Base-by-base conservation (phyloP, 2,113 vertebrate species). In the Columba janthina region DNA sequence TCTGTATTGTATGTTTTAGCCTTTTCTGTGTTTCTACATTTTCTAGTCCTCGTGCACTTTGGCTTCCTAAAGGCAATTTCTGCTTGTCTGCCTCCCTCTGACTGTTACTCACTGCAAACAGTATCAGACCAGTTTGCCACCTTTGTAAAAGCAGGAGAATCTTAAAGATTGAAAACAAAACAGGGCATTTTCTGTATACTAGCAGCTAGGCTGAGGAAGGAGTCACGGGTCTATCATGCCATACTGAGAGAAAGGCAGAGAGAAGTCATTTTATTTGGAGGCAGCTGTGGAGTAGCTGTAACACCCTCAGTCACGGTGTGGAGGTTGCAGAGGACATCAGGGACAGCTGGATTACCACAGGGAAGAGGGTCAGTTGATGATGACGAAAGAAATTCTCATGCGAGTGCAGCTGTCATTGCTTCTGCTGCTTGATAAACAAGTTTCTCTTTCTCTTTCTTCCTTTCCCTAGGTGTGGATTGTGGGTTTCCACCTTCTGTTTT, bases 381-480 rank as follows among this genome's bases (percentile, higher is more conserved):
- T 0, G 2, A 6, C 26, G 22, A 56, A 40, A 36, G 4, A 46
- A 89, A 31, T 54, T 51, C 15, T 64, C 11, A 12, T 0, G 4
- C 21, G 29, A 56, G 14, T 26, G 24, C 38, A 72, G 8, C 11
- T 5, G 1, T 28, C 32, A 5, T 38, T 64, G 28, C 14, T 82
- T 48, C 34, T 72, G 24, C 22, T 74, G 38, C 7, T 40, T 90
- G 60, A 40, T 51, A 42, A 71, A 50, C 12, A 50, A 31, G 22
- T 34, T 72, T 51, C 0, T 64, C 28, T 82, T 85, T 10, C 31
- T 78, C 19, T 67, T 92, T 54, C 14, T 77, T 67, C 15, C 7
- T 60, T 12, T 36, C 7, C 67, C 11, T 69, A 98, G 97, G 56
- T 94, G 93, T 97, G 54, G 94, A 97, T 8, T 98, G 97, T 82